These are phyloP conservation scores for Sericinus montela DNA, from an alignment of 2,888 invertebrate genomes.

Conservation along the genomic window DNA sequence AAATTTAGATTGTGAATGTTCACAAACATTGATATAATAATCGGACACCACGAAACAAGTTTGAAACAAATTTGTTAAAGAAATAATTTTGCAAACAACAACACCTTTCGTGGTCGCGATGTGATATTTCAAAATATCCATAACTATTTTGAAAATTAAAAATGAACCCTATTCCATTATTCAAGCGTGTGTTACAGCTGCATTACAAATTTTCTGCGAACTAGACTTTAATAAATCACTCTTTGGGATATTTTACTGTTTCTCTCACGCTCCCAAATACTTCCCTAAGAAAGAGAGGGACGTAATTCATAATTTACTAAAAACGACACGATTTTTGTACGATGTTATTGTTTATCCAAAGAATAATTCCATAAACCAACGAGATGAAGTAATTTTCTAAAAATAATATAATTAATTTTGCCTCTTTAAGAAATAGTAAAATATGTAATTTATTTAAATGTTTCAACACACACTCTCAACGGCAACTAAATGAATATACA, in stretches of 20 bases:
- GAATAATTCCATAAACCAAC: no score
- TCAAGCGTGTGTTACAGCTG: slow-evolving; percentile 2
- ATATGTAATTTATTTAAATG: not conserved
- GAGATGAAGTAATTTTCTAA: no score
- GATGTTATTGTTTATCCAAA: no score
- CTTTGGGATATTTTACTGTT: no score
- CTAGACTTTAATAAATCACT: not conserved
- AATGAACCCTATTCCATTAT: not conserved
- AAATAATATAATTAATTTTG: no score
- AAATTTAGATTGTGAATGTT: slow-evolving; percentile 2
- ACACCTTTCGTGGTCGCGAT: not conserved
- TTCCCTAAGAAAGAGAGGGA: no score
- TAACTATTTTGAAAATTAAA: no score
- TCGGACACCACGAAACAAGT: slow-evolving; percentile 8
- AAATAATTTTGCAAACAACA: not conserved
- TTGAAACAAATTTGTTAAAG: not conserved
- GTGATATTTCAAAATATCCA: not conserved
- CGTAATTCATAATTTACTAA: no score
- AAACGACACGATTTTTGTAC: no score
- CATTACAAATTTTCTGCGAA: not conserved
- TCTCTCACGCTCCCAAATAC: no score
- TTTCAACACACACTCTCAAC: slow-evolving; percentile 6
- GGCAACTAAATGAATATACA: not conserved
- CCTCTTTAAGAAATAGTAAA: no score
- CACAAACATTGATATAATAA: slow-evolving; percentile 8